Percentiles rank a stretch among this genome's conserved stretches.
phyloP scores from a whole-genome alignment of 2,113 vertebrate species.

The Channa maculata region DNA sequence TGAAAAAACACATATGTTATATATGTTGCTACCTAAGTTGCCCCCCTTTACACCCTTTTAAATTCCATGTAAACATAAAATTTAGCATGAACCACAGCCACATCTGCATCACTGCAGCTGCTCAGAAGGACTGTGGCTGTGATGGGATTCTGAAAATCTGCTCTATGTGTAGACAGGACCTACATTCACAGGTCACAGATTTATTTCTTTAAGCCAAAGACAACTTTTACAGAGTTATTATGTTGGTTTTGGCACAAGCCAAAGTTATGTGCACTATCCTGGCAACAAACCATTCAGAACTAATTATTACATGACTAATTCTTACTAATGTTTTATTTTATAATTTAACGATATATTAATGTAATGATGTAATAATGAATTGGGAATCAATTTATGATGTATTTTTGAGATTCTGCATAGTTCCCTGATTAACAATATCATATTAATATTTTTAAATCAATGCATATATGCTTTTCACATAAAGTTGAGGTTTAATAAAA shows the following conservation, averaged over 20 bases:
- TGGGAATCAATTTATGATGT: background rate
- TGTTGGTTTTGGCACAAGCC: background rate
- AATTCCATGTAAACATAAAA: background rate
- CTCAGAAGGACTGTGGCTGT: background rate
- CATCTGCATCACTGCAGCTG: background rate
- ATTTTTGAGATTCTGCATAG: too few species aligned
- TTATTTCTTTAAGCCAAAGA: background rate
- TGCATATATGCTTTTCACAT: too few species aligned
- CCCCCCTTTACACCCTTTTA: background rate
- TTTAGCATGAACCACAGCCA: constrained; percentile 2
- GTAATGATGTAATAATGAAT: too few species aligned
- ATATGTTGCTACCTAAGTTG: too few species aligned
- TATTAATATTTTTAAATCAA: too few species aligned
- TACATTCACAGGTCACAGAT: background rate
- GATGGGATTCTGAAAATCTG: background rate
- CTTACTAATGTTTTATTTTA: too few species aligned
- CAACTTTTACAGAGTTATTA: background rate
- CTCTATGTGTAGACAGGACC: background rate
- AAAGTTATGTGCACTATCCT: background rate
- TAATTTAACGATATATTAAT: background rate
- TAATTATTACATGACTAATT: background rate
- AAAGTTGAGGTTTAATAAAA: too few species aligned
- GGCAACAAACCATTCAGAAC: background rate
- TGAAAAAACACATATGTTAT: background rate
- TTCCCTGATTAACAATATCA: too few species aligned